Evolutionary conservation across 2,797 vertebrate genomes (phyloP), one percentile per base, ranked within the genome.

Genomic region (Cygnus olor): DNA sequence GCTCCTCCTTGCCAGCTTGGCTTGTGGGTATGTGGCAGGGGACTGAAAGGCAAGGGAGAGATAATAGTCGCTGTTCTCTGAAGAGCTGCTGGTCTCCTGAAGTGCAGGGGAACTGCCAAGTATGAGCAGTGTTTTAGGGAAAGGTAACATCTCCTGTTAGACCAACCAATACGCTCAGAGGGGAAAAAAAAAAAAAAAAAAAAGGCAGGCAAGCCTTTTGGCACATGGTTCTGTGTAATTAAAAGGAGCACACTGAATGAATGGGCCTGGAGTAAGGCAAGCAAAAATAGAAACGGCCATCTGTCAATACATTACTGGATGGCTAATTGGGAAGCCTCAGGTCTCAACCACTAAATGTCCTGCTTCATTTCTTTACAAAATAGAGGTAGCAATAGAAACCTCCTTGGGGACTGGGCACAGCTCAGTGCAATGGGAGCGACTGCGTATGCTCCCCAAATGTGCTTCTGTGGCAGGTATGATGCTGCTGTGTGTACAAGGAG

Each of bases 251-350:
- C 40, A 18, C 51, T 61, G 87, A 93, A 81, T 89, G 85, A 95
- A 93, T 77, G 77, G 81, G 56, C 58, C 82, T 71, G 89, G 72
- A 84, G 79, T 93, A 95, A 90, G 19, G 24, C 72, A 93, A 70
- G 91, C 90, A 96, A 81, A 95, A 91, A 85, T 68, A 86, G 85
- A 93, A 91, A 36, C 71, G 71, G 66, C 79, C 81, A 89, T 95
- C 90, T 96, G 84, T 92, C 90, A 80, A 14, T 32, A 16, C 1
- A 3, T 74, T 86, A 22, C 85, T 61, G 74, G 85, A 69, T 70
- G 83, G 87, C 92, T 95, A 61, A 93, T 53, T 82, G 77, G 90
- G 73, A 92, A 94, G 49, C 56, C 77, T 95, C 73, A 21, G 51
- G 80, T 84, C 51, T 89, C 71, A 63, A 72, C 66, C 56, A 68